phyloP scores from a whole-genome alignment of 2,888 invertebrate genomes.

The Hanleya hanleyi region DNA sequence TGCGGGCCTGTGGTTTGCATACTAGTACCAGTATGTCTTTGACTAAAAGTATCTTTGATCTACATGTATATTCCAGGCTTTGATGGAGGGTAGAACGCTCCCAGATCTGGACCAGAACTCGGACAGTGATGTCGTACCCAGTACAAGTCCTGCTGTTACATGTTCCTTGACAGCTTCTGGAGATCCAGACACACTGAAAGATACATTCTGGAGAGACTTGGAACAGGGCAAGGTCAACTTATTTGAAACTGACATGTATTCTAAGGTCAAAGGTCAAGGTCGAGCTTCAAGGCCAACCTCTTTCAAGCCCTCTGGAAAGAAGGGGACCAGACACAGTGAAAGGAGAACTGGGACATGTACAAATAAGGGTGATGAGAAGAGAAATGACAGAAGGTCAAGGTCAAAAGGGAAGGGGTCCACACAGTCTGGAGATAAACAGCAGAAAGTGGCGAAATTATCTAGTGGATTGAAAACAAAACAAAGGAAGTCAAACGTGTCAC shows the following conservation, averaged over 20 bases:
- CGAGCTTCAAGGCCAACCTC: slow-evolving; percentile 46
- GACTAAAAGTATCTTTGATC: too few species aligned
- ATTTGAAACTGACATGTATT: slow-evolving; percentile 71
- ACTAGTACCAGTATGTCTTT: too few species aligned
- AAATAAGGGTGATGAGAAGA: not conserved
- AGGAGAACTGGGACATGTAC: too few species aligned
- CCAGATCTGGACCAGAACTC: not conserved
- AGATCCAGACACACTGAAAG: slow-evolving; percentile 53
- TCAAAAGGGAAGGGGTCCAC: too few species aligned
- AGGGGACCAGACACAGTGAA: not conserved
- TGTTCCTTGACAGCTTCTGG: not conserved
- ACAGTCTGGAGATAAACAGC: too few species aligned
- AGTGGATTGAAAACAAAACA: not conserved
- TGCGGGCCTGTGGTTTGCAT: too few species aligned
- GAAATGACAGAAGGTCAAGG: not conserved
- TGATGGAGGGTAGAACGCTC: slow-evolving; percentile 4
- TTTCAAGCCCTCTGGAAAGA: slow-evolving; percentile 12
- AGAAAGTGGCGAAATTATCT: not conserved
- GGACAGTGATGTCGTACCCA: not conserved
- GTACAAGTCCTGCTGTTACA: not conserved
- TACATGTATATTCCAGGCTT: too few species aligned
- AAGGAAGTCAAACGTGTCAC: not conserved
- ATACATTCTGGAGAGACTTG: slow-evolving; percentile 72
- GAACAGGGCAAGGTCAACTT: slow-evolving; percentile 70
- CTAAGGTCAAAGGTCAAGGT: slow-evolving; percentile 68